A percentile compares a stretch with the other conserved stretches of the same genome.
Evolutionary conservation across 2,113 vertebrate species (phyloP).

Genomic region (Candoia aspera): DNA sequence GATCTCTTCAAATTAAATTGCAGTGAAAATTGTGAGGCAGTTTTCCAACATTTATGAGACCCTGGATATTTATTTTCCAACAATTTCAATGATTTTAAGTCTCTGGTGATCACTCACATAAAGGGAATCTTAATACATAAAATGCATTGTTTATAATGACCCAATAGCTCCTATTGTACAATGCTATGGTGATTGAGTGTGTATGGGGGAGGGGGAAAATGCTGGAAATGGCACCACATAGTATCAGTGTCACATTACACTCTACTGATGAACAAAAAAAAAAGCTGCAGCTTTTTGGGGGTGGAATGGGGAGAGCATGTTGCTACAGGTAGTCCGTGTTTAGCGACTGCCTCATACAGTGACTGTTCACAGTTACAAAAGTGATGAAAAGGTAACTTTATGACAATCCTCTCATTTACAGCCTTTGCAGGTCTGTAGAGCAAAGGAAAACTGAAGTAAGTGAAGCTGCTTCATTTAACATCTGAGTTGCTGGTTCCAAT

Average conservation of each 20-base stretch:
- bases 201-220: neutral
- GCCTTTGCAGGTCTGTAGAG: neutral
- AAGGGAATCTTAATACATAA: neutral
- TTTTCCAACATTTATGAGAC: neutral
- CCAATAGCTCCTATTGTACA: neutral
- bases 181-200: neutral
- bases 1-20: neutral
- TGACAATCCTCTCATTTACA: neutral
- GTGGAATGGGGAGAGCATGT: neutral
- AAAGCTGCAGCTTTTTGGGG: neutral
- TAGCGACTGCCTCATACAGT: neutral
- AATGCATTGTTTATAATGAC: neutral
- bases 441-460: neutral
- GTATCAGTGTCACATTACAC: neutral
- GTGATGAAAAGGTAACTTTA: neutral
- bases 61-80: constrained; percentile 1
- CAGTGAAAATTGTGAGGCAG: neutral
- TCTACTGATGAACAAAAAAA: too few species aligned
- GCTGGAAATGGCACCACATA: neutral
- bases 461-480: neutral
- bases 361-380: neutral
- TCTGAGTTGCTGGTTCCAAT: neutral
- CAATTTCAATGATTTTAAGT: neutral
- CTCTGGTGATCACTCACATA: neutral
- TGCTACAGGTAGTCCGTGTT: too few species aligned